phyloP scores from a whole-genome alignment of 2,888 invertebrate species.

The Terebella lapidaria region DNA sequence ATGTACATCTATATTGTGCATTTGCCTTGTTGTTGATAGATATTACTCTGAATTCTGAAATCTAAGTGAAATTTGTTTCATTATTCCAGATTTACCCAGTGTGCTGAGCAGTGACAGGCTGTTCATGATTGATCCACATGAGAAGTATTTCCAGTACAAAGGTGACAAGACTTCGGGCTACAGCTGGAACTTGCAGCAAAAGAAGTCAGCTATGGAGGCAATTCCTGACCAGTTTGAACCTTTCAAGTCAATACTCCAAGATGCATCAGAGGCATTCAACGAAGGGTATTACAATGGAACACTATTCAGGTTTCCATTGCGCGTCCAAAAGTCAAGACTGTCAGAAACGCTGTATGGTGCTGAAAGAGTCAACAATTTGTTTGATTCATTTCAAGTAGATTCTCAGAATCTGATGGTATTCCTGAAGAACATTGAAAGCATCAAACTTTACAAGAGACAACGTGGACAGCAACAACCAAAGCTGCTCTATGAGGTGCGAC shows the following conservation, averaged over 20 bases:
- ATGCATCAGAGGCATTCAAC: conserved; percentile 9
- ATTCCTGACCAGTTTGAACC: conserved; percentile 28
- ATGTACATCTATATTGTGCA: too few relatives aligned
- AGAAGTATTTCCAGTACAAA: conserved; percentile 25
- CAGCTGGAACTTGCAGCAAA: conserved; percentile 22
- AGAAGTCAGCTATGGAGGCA: conserved; percentile 11
- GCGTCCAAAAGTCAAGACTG: conserved; percentile 30
- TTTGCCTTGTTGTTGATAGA: too few relatives aligned
- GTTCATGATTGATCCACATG: conserved; percentile 40
- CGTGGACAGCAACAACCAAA: neutral
- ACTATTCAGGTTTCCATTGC: conserved; percentile 43
- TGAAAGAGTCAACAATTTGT: conserved; percentile 29
- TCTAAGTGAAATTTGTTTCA: neutral
- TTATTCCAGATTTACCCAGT: conserved; percentile 35
- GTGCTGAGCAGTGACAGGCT: conserved; percentile 38
- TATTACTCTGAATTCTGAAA: too few relatives aligned
- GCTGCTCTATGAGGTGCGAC: conserved; percentile 2
- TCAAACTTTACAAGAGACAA: conserved; percentile 7
- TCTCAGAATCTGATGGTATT: conserved; percentile 35
- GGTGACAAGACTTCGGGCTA: conserved; percentile 25
- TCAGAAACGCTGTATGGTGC: conserved; percentile 30
- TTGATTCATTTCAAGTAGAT: conserved; percentile 31
- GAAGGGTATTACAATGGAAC: conserved; percentile 34
- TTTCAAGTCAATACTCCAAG: conserved; percentile 29
- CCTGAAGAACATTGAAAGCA: conserved; percentile 32